Evolutionary conservation across 2,888 invertebrate genomes (phyloP), one percentile per base, ranked within the genome.

Genomic region (Pollenia labialis): DNA sequence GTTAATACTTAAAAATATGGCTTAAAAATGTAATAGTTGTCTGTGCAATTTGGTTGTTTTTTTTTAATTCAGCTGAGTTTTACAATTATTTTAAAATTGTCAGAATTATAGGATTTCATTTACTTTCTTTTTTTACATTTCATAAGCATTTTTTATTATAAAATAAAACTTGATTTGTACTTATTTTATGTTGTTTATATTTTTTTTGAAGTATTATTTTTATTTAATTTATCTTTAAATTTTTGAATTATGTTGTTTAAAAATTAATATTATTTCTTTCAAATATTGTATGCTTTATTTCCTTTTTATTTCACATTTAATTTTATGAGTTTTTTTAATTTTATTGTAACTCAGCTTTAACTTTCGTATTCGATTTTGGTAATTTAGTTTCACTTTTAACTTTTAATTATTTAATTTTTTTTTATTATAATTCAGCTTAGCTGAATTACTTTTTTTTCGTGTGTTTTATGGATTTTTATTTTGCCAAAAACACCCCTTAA

Each of bases 321-420:
- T 12, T 52, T 52, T 0, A 12, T 12, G 1, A 74, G 54, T 4
- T 4, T 11, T n/a, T 50, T 8, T 44, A 54, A 4, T 50, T 42
- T 50, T 14, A 23, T 18, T 81, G 12, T 23, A 42, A 44, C 46
- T 44, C 10, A 16, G 46, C 46, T 72, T 54, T 0, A 72, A 64
- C 62, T 81, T 48, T 58, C 69, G 40, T n/a, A 79, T 3, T 74
- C 42, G 2, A 10, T 14, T 40, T 60, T 52, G 46, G 4, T 54
- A 40, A 62, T 46, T 54, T 42, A 54, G 74, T 58, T 58, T 42
- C 68, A 69, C 75, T 82, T 82, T 82, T 69, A 82, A 68, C 75
- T 75, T 75, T 52, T 82, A 82, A 82, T 75, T 82, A 82, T 46
- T 54, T 75, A 82, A 68, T 75, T 82, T 69, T 52, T 60, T 23